phyloP scores from a whole-genome alignment of 2,888 invertebrate genomes.

The Agonopterix subpropinquella region DNA sequence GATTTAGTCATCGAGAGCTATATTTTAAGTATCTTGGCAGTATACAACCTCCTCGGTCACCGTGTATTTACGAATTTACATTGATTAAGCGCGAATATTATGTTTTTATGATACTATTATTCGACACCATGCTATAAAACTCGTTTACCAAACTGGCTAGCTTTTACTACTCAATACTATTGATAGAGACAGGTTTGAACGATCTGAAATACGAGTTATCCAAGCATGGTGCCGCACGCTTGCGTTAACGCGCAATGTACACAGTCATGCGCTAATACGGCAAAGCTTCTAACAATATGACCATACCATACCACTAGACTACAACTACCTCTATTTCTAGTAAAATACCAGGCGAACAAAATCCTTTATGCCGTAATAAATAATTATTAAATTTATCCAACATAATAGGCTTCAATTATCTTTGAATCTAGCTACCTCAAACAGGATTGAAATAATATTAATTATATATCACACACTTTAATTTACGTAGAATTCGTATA shows the following conservation, averaged over 20 bases:
- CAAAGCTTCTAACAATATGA: conserved; percentile 57
- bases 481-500: conserved; percentile 47
- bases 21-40: neutral
- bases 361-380: conserved; percentile 58
- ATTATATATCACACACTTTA: conserved; percentile 64
- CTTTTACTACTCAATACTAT: no score
- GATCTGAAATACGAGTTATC: no score
- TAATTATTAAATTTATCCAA: conserved; percentile 47
- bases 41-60: conserved; percentile 48
- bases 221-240: neutral
- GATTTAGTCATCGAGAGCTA: no score
- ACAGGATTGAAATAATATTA: conserved; percentile 51
- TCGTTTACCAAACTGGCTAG: neutral
- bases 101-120: conserved; percentile 25
- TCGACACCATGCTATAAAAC: conserved; percentile 24
- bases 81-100: conserved; percentile 49
- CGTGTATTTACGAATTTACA: conserved; percentile 53
- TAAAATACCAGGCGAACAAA: conserved; percentile 58
- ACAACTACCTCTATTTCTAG: conserved; percentile 52
- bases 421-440: conserved; percentile 64
- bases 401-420: conserved; percentile 44
- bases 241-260: neutral
- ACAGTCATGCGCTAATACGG: conserved; percentile 46
- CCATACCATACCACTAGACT: conserved; percentile 46
- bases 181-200: no score